A percentile compares a stretch with the other conserved stretches of the same genome.
Evolutionary conservation across 2,113 vertebrate genomes (phyloP).

Genomic region (Rhinopomastus cyanomelas): DNA sequence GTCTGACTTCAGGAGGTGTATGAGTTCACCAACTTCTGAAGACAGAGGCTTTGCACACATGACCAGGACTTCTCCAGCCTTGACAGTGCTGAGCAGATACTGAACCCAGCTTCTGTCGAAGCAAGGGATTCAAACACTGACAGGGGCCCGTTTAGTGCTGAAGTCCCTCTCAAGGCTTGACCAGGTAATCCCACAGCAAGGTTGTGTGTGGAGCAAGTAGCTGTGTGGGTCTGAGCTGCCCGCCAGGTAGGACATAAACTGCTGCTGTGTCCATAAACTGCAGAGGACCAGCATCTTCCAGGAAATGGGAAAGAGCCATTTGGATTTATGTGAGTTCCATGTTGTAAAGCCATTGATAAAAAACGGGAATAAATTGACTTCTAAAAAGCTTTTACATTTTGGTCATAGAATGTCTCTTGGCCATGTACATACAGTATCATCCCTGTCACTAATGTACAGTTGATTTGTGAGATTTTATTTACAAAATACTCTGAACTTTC

Average conservation of each 20-base stretch:
- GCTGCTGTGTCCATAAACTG: neutral
- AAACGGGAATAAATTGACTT: neutral
- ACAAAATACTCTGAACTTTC: neutral
- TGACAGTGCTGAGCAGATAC: neutral
- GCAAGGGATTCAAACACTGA: neutral
- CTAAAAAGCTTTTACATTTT: neutral
- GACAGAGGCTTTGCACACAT: neutral
- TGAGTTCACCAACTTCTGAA: neutral
- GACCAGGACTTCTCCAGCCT: neutral
- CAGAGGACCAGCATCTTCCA: neutral
- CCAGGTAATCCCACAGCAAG: neutral
- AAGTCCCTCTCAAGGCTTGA: neutral
- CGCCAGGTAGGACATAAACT: neutral
- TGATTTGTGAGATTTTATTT: neutral
- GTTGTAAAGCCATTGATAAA: neutral
- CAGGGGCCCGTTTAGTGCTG: neutral
- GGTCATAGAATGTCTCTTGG: neutral
- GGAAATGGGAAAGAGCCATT: neutral
- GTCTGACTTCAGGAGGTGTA: neutral
- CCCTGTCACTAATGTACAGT: neutral
- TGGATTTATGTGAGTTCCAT: neutral
- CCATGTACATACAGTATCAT: neutral
- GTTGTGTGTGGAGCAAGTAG: accelerated
- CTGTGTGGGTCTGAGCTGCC: neutral
- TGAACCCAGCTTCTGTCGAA: neutral